A percentile compares a stretch with the other conserved stretches of the same genome.
Evolutionary conservation across 2,888 invertebrate species (phyloP).

Genomic region (Lutraria lutraria): DNA sequence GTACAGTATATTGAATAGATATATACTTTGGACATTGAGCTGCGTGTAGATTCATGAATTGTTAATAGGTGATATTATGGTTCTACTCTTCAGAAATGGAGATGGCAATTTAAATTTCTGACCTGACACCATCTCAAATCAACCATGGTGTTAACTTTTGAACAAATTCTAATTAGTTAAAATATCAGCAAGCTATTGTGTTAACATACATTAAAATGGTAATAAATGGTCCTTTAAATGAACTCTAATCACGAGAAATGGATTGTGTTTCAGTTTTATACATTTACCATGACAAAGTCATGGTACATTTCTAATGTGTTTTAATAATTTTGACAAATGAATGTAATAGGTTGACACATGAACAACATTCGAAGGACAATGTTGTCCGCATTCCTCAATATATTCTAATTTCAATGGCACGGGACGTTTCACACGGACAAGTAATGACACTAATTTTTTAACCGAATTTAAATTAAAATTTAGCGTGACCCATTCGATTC

Average conservation of each 20-base stretch:
- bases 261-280: neutral
- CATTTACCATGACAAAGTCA: neutral
- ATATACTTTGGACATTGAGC: too few species aligned
- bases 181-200: neutral
- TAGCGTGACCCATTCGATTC: slow-evolving; percentile 44
- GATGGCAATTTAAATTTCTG: neutral
- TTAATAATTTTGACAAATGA: slow-evolving; percentile 27
- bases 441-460: slow-evolving; percentile 47
- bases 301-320: slow-evolving; percentile 20
- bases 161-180: neutral
- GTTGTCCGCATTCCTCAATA: neutral
- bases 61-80: neutral
- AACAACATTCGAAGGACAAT: slow-evolving; percentile 6
- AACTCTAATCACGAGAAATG: neutral
- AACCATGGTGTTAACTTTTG: neutral
- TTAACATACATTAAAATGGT: neutral
- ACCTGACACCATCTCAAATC: neutral
- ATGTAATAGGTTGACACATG: slow-evolving; percentile 20
- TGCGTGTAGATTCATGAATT: neutral
- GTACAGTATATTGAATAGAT: too few species aligned
- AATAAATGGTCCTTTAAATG: neutral
- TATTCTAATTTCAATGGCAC: slow-evolving; percentile 14
- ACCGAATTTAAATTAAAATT: slow-evolving; percentile 42
- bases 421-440: slow-evolving; percentile 44
- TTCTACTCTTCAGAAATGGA: neutral